Evolutionary conservation across 2,888 invertebrate species (phyloP), one percentile per base, ranked within the genome.

Genomic region (Caenorhabditis japonica): DNA sequence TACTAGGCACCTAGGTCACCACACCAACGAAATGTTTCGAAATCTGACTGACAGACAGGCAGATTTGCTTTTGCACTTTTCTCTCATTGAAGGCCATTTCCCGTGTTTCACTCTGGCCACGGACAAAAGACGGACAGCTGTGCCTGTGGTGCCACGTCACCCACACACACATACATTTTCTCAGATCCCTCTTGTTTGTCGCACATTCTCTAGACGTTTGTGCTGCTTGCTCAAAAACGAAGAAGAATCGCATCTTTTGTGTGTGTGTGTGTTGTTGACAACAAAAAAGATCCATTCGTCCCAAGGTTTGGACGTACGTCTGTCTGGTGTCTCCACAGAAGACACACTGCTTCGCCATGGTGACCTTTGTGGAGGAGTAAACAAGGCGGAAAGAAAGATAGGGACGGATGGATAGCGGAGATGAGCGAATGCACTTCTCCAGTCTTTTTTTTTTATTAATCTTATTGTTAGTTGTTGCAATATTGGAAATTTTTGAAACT

Each of bases 311-410:
- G 7, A 34, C n/a, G n/a, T n/a, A n/a, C n/a, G n/a, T n/a, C 36
- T 64, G 47, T 47, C 62, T 53, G 62, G n/a, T 55, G 62, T 41
- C 38, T 46, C 62, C n/a, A 12, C 21, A 12, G 23, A 44, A 27
- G 33, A 23, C 30, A 39, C 13, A 25, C 46, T 51, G 52, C 53
- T 36, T 60, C 12, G 17, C 17, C 41, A 30, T 33, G 46, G 36
- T 62, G 62, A 64, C 62, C 62, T 64, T 64, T 64, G 52, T 19
- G 60, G 41, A 46, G 62, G 47, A 64, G 62, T 64, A 64, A 64
- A 64, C 62, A 64, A 64, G 41, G 19, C 23, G n/a, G n/a, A n/a
- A 34, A 47, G 33, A 43, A 19, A 46, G 46, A 60, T 34, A 44
- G 43, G 41, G 46, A n/a, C n/a, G n/a, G n/a, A n/a, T n/a, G n/a